These are phyloP conservation scores for Adelosebastes latens DNA, from an alignment of 2,797 vertebrate genomes.

Conservation along the genomic window DNA sequence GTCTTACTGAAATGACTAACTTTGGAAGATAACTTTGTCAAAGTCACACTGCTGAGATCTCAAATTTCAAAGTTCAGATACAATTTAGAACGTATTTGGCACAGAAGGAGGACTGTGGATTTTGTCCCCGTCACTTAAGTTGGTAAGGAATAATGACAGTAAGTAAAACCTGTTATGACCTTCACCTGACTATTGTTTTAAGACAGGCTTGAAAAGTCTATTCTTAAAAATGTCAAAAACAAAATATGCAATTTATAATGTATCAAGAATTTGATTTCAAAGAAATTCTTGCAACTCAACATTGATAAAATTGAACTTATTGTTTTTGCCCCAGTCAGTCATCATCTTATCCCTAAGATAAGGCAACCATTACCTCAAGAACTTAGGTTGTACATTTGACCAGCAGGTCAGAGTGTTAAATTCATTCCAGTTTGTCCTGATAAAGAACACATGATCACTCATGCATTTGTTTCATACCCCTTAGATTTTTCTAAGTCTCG, in stretches of 20 bases:
- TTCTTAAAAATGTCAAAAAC: neutral
- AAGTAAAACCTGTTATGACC: neutral
- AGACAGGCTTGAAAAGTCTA: neutral
- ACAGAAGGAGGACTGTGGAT: neutral
- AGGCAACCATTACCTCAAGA: neutral
- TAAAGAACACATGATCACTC: neutral
- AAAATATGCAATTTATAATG: neutral
- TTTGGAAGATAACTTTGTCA: neutral
- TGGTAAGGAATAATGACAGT: neutral
- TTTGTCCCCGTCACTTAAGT: neutral
- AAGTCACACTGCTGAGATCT: neutral
- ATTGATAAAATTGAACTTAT: neutral
- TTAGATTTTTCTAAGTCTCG: neutral
- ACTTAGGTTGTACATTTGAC: neutral
- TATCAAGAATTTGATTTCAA: neutral
- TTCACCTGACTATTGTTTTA: neutral
- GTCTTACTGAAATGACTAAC: neutral
- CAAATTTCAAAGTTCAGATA: neutral
- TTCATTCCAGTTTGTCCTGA: neutral
- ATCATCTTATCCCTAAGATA: neutral
- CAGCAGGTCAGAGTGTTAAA: neutral
- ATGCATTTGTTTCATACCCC: neutral
- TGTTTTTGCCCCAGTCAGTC: neutral
- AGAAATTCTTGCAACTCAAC: neutral
- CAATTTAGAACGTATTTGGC: neutral